Conservation (phyloP, 2,888 invertebrate genomes). For the Spilosoma lubricipeda region DNA sequence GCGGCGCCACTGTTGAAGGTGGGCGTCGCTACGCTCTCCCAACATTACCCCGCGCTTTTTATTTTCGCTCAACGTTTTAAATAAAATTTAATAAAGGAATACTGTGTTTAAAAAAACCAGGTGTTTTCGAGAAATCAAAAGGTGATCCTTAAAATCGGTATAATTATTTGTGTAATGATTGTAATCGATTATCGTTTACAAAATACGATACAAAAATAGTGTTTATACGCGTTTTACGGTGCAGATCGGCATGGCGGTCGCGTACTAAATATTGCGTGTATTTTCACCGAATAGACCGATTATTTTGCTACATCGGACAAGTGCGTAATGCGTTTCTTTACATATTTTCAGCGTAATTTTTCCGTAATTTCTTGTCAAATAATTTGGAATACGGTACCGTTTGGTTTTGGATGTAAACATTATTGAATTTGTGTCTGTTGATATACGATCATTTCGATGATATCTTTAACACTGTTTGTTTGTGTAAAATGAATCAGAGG, state of each 20-base stretch:
- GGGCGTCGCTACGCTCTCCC: conserved; percentile 75
- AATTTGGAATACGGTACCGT: conserved; percentile 33
- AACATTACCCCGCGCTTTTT: conserved; percentile 64
- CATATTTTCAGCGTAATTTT: conserved; percentile 48
- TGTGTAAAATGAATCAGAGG: conserved; percentile 21
- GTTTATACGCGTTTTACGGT: conserved; percentile 76
- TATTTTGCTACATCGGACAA: conserved; percentile 54
- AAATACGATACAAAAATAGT: conserved; percentile 78
- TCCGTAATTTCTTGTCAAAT: conserved; percentile 36
- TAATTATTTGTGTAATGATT: conserved; percentile 37
- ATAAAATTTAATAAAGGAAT: conserved; percentile 47
- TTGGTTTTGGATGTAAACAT: conserved; percentile 43
- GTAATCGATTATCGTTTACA: conserved; percentile 62
- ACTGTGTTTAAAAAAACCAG: conserved; percentile 24
- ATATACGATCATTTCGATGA: conserved; percentile 30
- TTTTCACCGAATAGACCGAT: conserved; percentile 52
- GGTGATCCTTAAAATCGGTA: conserved; percentile 39
- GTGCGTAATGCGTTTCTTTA: conserved; percentile 42
- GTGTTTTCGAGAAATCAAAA: conserved; percentile 20
- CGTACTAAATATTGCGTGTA: conserved; percentile 59
- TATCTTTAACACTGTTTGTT: conserved; percentile 40
- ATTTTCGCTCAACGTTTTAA: conserved; percentile 49
- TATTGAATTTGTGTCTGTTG: conserved; percentile 45
- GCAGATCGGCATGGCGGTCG: conserved; percentile 73
- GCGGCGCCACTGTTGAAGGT: conserved; percentile 82